Base-by-base conservation (phyloP, 2,888 invertebrate species). In the Drosophila borborema region DNA sequence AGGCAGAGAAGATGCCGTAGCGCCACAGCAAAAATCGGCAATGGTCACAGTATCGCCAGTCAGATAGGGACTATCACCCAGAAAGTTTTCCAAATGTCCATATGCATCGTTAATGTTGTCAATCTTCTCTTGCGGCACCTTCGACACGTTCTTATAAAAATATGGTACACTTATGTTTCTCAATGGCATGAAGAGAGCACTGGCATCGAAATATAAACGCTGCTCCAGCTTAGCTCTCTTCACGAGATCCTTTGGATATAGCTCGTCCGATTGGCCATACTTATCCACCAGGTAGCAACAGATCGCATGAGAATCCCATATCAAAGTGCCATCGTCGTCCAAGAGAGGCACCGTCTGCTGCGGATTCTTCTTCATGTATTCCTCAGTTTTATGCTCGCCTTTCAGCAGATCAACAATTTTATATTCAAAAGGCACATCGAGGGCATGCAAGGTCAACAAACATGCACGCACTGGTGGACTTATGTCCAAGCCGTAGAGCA, bases 401-500 rank as follows among this genome's bases (percentile, higher is more conserved):
- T 41, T 16, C n/a, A 67, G 5, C 0, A 89, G 28, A 56, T 91
- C 53, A 0, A 90, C 75, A n/a, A 70, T 48, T 18, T 66, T 80
- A 46, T 66, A 86, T 16, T 90, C 76, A 38, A 70, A 87, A 3
- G 95, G 94, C 43, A 96, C 91, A 0, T 95, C 95, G 8, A 96
- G 77, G 9, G 95, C 95, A 72, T 94, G 95, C 2, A 96, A 95
- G 0, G 94, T 93, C 43, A 96, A 91, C 45, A 94, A 92, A 10
- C 95, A 95, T 0, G 94, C 91, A 9, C 96, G 93, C 90, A 95
- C 95, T n/a, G 96, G 95, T 0, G 95, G 93, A 80, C 95, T 96
- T 0, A 80, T 23, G 41, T 83, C 80, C 4, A 69, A 23, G 5
- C 91, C 91, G 55, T 91, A 91, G 1, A 92, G 73, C 31, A 87